Evolutionary conservation across 2,888 invertebrate species (phyloP).

Genomic region (Pimpla rufipes): DNA sequence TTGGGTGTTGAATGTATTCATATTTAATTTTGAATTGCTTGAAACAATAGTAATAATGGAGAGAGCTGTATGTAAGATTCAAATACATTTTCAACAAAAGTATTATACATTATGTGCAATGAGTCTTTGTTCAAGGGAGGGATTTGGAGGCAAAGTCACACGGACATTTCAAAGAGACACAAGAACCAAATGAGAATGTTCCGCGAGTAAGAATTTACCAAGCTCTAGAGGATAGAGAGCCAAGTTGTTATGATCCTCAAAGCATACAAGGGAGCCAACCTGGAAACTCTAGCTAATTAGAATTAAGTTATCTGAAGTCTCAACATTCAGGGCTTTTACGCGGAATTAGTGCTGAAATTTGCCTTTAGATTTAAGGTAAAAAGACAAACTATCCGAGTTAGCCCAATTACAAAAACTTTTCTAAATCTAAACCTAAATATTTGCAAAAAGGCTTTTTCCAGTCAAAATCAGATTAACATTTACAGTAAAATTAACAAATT

Average conservation of each 20-base stretch:
- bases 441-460: neutral
- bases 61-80: no score
- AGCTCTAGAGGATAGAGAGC: neutral
- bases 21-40: no score
- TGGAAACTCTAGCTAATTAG: neutral
- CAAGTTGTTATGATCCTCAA: slow-evolving; percentile 3
- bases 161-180: neutral
- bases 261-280: neutral
- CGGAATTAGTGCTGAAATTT: neutral
- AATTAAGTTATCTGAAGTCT: neutral
- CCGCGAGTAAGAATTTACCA: neutral
- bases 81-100: neutral
- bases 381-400: no score
- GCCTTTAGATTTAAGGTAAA: neutral
- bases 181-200: neutral
- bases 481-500: no score
- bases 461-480: no score
- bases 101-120: neutral
- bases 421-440: neutral
- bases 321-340: neutral
- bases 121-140: neutral
- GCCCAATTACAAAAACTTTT: no score
- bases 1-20: no score
- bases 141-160: neutral
- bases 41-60: neutral